Percentiles rank a stretch among this genome's conserved stretches.
These are phyloP conservation scores for Champsocephalus esox DNA, from an alignment of 2,797 vertebrate genomes.

Conservation along the genomic window DNA sequence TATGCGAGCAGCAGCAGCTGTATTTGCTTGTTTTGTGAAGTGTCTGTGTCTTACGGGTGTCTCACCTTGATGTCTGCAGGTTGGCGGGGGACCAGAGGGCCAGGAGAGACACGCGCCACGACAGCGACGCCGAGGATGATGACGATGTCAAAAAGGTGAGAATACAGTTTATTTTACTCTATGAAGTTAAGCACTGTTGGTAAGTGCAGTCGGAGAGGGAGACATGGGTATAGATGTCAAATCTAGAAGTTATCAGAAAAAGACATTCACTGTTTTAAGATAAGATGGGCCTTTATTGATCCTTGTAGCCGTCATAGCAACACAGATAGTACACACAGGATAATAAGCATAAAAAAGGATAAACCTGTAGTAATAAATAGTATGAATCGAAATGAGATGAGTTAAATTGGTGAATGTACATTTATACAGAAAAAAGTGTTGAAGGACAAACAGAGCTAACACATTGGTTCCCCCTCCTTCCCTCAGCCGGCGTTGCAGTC, in stretches of 20 bases:
- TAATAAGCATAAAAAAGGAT: too few relatives aligned
- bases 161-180: too few relatives aligned
- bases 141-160: slow-evolving; percentile 91
- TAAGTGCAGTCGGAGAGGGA: too few relatives aligned
- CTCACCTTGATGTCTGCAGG: slow-evolving; percentile 72
- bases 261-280: too few relatives aligned
- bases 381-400: too few relatives aligned
- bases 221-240: background rate
- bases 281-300: too few relatives aligned
- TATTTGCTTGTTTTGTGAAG: background rate
- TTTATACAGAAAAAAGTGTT: background rate
- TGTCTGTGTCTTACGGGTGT: background rate
- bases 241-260: background rate
- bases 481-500: slow-evolving; percentile 97
- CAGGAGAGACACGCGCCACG: slow-evolving; percentile 96
- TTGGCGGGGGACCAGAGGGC: slow-evolving; percentile 97
- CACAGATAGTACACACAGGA: too few relatives aligned
- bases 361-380: too few relatives aligned
- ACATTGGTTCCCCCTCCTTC: background rate
- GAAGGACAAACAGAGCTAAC: background rate
- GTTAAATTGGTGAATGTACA: too few relatives aligned
- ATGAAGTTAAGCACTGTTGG: too few relatives aligned
- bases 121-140: slow-evolving; percentile 98
- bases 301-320: too few relatives aligned
- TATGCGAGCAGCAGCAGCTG: background rate